Evolutionary conservation across 2,797 vertebrate species (phyloP), one percentile per base, ranked within the genome.

Genomic region (Hyperoplus lanceolatus): DNA sequence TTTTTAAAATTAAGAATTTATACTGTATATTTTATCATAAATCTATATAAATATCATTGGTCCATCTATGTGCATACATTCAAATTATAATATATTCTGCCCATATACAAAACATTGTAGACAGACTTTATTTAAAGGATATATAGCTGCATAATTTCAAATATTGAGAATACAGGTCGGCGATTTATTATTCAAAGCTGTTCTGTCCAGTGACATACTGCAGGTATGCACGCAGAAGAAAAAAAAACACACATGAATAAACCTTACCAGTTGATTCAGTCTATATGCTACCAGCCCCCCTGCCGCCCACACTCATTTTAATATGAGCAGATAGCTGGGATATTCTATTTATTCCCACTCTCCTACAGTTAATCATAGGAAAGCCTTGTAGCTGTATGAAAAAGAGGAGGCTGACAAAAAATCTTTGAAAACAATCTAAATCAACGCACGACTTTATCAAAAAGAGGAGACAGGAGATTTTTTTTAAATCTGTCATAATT

Each of bases 271-370:
- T 79, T 83, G 79, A 91, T 90, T 82, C 75, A 67, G 76, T 88
- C 84, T 90, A 83, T 84, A 86, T 69, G 78, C 63, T 89, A 72
- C 85, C 75, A 80, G 50, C 65, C 84, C 29, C 85, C 85, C 79
- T 75, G 75, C 89, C 91, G 56, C 92, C 92, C 89, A 93, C 90
- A 86, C 82, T 83, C 70, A 53, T 84, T 90, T 90, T 87, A 73
- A 85, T 86, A 85, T 66, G 80, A 91, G 80, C 80, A 74, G 66
- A 81, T 70, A 73, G 58, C 79, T 75, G 73, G 56, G 61, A 81
- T 77, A 80, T 79, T 88, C 84, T 88, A 83, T 86, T 89, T 90
- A 89, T 80, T 74, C 29, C 29, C 2, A 68, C 85, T 80, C 77
- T 73, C 58, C 75, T 60, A 70, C 79, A 62, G 80, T 79, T 83